Base-by-base conservation (phyloP, 2,888 invertebrate species). In the Falcaria lacertinaria region DNA sequence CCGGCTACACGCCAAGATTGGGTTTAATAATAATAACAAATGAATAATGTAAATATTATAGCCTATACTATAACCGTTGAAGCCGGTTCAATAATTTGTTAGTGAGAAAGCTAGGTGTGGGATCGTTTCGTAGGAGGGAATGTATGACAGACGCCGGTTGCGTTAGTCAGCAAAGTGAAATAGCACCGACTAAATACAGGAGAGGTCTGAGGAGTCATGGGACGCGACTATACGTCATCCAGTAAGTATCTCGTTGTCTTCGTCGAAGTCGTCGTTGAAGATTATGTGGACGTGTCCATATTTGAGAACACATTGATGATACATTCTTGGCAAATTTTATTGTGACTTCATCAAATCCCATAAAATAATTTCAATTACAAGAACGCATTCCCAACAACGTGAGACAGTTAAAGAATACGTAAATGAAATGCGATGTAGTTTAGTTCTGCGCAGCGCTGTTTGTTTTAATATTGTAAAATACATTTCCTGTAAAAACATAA, bases 131-230 rank as follows among this genome's bases (percentile, higher is more conserved):
- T 36, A 19, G 36, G 36, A 36, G 36, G 33, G 40, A 41, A 28
- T 39, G 11, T 33, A 4, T 11, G 33, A 35, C 32, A 39, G 35
- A 42, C 36, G 42, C 25, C 42, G 13, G 22, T 14, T 25, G 16
- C 8, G 40, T 46, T 46, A 43, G 45, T 46, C 45, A 46, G 40
- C 37, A 28, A n/a, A 15, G 39, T 34, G 37, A 40, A 33, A 40
- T 37, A 34, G 19, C 14, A 32, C 7, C 19, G 22, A 36, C 17
- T 36, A 36, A 13, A 35, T n/a, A n/a, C n/a, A 35, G 19, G 17
- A 36, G 14, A n/a, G n/a, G n/a, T n/a, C n/a, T n/a, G n/a, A n/a
- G n/a, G n/a, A 19, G 19, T 13, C 19, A 36, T 36, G 36, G 36
- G 13, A n/a, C 36, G 13, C 13, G 17, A 11, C 4, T 5, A 17